These are phyloP conservation scores for Ectropis grisescens DNA, from an alignment of 1,140 invertebrate species.

Conservation along the genomic window DNA sequence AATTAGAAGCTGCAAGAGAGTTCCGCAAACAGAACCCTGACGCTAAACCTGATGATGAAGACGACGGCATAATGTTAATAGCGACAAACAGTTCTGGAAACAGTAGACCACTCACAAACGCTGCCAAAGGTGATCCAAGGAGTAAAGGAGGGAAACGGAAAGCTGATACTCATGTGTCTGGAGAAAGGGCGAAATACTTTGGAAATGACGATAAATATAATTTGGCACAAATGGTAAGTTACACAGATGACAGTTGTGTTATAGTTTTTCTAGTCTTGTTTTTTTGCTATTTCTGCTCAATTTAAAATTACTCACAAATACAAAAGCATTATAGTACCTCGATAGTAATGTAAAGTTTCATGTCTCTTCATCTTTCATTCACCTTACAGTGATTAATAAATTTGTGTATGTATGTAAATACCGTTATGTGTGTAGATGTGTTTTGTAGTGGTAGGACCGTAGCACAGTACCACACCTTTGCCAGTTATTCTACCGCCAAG, in stretches of 20 bases:
- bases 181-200: constrained; percentile 87
- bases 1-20: constrained; percentile 80
- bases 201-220: constrained; percentile 92
- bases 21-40: constrained; percentile 65
- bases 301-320: constrained; percentile 6
- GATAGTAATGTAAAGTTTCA: too few relatives aligned
- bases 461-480: too few relatives aligned
- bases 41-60: constrained; percentile 30
- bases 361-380: too few relatives aligned
- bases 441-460: too few relatives aligned
- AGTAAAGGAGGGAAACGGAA: constrained; percentile 69
- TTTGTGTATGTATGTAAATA: too few relatives aligned
- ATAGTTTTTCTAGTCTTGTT: too few relatives aligned
- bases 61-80: constrained; percentile 79
- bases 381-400: too few relatives aligned
- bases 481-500: too few relatives aligned
- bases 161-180: constrained; percentile 80
- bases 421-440: too few relatives aligned
- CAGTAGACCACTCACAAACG: constrained; percentile 68
- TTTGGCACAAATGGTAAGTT: constrained; percentile 85
- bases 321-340: constrained; percentile 3
- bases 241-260: too few relatives aligned
- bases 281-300: constrained; percentile 4
- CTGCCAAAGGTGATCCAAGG: constrained; percentile 39
- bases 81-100: constrained; percentile 78